phyloP scores from a whole-genome alignment of 1,140 invertebrate genomes.

The Diplogasteroides magnus region DNA sequence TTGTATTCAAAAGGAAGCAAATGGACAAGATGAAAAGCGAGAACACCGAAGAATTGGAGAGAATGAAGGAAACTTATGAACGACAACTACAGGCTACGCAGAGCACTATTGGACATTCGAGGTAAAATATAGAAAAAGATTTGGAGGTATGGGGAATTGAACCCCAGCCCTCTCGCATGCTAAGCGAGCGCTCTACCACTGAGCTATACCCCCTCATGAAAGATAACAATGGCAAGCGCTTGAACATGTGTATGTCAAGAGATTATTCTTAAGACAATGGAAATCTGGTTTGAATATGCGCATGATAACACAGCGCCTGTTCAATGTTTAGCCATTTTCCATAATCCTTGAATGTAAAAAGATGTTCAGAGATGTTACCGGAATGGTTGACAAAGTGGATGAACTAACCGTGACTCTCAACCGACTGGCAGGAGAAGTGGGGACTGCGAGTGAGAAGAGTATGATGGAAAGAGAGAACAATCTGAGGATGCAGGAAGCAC shows the following conservation, averaged over 20 bases:
- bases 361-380: constrained; percentile 12
- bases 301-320: no score
- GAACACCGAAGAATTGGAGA: constrained; percentile 2
- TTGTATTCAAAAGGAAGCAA: no score
- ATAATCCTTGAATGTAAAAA: neutral
- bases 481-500: constrained; percentile 13
- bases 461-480: constrained; percentile 3
- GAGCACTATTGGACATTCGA: constrained; percentile 9
- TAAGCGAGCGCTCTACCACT: constrained; percentile 28
- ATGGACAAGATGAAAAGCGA: constrained; percentile 13
- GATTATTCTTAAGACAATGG: no score
- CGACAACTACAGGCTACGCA: constrained; percentile 17
- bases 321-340: no score
- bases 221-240: no score
- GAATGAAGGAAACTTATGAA: constrained; percentile 12
- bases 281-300: no score
- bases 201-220: constrained; percentile 28
- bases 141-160: constrained; percentile 7
- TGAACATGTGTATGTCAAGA: no score
- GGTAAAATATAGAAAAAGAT: neutral
- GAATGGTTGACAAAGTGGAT: constrained; percentile 18
- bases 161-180: constrained; percentile 27
- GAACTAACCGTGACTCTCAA: constrained; percentile 1
- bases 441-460: neutral
- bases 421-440: constrained; percentile 17